A percentile compares a stretch with the other conserved stretches of the same genome.
Evolutionary conservation across 2,797 vertebrate genomes (phyloP).

Genomic region (Channallabes apus): DNA sequence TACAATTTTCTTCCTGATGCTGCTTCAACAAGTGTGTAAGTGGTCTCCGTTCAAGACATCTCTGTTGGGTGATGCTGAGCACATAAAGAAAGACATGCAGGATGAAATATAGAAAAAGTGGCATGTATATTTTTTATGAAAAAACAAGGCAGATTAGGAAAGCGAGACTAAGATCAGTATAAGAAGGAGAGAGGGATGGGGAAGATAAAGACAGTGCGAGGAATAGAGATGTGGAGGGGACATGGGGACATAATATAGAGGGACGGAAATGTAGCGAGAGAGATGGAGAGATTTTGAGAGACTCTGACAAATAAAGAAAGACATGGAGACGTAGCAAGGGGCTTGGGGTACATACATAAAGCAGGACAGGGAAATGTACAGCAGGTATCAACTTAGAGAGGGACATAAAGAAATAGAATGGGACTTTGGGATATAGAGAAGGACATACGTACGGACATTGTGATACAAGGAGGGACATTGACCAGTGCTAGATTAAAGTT

Average conservation of each 20-base stretch:
- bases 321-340: neutral
- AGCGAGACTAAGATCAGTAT: neutral
- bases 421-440: neutral
- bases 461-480: neutral
- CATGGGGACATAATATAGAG: neutral
- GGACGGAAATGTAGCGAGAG: neutral
- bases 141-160: neutral
- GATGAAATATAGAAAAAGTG: neutral
- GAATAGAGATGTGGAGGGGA: neutral
- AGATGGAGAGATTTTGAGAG: neutral
- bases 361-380: neutral
- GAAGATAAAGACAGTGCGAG: neutral
- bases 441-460: no score
- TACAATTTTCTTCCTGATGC: no score
- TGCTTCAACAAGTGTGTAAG: no score
- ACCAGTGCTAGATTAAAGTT: neutral
- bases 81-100: neutral
- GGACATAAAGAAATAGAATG: neutral
- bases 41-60: no score
- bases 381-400: neutral
- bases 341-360: neutral
- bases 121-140: neutral
- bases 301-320: neutral
- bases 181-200: neutral
- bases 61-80: neutral